Evolutionary conservation across 1,140 invertebrate genomes (phyloP), one percentile per base, ranked within the genome.

Genomic region (Sinella curviseta): DNA sequence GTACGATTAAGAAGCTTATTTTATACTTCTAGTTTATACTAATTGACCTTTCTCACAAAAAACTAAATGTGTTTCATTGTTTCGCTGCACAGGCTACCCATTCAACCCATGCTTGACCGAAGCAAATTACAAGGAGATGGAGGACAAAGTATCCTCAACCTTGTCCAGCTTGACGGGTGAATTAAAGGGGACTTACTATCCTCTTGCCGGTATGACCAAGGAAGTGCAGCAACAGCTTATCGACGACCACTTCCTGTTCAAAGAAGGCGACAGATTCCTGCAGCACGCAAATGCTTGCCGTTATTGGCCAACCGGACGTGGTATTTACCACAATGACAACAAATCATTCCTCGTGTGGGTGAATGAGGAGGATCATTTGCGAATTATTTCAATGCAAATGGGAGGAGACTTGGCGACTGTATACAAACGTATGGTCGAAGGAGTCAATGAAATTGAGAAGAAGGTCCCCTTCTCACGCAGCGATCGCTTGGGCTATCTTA

Each of bases 301-400:
- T 54, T 75, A 48, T 48, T 75, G 74, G 74, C 74, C 74, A 2
- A n/a, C 39, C n/a, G 74, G 74, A 20, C 34, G 74, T 48, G 74
- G 97, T 85, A 98, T 99, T 89, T 99, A 92, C 92, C 95, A 97
- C 91, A 99, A 98, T 86, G 94, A 97, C 85, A 92, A 92, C 88
- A 98, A 98, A 89, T 97, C 95, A 82, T 99, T 99, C 92, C 89
- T 99, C 85, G 94, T 98, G 76, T 99, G 97, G 97, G 93, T 94
- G 88, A 99, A 99, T 87, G 97, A 99, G 87, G 97, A 99, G 88
- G 97, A 98, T 90, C 97, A 99, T 88, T 90, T 98, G 84, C 92
- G 97, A 84, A 93, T 99, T 85, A 99, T 99, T 88, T 98, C 96
- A 84, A 98, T 99, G 96, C 96, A 99, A 88, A 94, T 93, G 92